Evolutionary conservation across 2,888 invertebrate species (phyloP).

Genomic region (Pecten maximus): DNA sequence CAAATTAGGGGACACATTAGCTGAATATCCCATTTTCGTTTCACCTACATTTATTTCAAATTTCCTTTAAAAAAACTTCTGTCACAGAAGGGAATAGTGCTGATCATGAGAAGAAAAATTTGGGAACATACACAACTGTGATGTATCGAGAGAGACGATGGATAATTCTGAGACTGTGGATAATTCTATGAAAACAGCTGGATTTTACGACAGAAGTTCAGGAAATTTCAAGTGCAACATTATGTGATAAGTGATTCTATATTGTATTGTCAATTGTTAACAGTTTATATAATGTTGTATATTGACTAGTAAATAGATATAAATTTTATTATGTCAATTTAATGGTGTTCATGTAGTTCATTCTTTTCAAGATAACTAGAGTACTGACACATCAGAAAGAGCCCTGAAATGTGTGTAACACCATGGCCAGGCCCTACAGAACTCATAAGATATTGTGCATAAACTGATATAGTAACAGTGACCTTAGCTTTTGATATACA

Average conservation of each 20-base stretch:
- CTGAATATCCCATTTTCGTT: neutral
- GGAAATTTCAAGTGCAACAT: slow-evolving; percentile 23
- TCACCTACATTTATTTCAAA: neutral
- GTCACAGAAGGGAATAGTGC: neutral
- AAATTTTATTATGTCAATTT: slow-evolving; percentile 25
- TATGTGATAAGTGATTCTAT: slow-evolving; percentile 22
- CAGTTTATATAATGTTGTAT: slow-evolving; percentile 17
- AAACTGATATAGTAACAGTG: too few species aligned
- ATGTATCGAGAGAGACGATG: neutral
- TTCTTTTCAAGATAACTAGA: slow-evolving; percentile 22
- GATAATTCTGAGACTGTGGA: too few species aligned
- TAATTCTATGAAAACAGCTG: slow-evolving; percentile 17
- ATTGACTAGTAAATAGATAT: slow-evolving; percentile 6
- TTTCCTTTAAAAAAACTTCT: neutral
- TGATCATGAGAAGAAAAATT: neutral
- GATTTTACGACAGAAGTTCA: neutral
- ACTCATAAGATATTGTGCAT: too few species aligned
- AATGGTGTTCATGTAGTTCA: neutral
- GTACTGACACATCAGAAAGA: too few species aligned
- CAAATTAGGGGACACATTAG: neutral
- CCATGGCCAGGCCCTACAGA: too few species aligned
- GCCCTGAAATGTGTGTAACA: too few species aligned
- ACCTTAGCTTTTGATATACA: too few species aligned
- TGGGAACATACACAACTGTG: neutral
- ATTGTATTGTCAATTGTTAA: slow-evolving; percentile 30